phyloP scores from a whole-genome alignment of 2,797 vertebrate genomes.

The Rhinophrynus dorsalis region DNA sequence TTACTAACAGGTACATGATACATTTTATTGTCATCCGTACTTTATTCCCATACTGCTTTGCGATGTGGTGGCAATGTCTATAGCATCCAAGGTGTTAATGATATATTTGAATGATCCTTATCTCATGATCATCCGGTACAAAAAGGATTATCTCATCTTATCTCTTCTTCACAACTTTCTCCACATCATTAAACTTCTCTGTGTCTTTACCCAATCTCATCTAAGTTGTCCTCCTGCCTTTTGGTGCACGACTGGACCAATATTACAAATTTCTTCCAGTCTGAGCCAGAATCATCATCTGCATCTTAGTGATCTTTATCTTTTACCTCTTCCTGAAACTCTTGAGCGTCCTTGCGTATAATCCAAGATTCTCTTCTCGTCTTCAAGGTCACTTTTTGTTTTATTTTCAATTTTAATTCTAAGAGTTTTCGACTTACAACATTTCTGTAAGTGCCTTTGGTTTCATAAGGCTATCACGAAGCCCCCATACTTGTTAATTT shows the following conservation, averaged over 20 bases:
- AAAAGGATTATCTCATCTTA: conserved; percentile 1
- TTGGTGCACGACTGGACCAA: conserved; percentile 12
- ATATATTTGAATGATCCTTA: background rate
- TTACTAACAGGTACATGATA: too few relatives aligned
- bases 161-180: conserved; percentile 8
- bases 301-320: background rate
- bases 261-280: background rate
- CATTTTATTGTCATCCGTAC: too few relatives aligned
- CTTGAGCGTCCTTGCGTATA: conserved; percentile 22
- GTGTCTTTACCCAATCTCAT: background rate
- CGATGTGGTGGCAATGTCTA: too few relatives aligned
- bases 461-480: too few relatives aligned
- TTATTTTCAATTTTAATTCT: background rate
- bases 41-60: too few relatives aligned
- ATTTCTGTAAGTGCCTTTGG: too few relatives aligned
- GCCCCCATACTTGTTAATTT: too few relatives aligned
- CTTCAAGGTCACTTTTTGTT: background rate
- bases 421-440: background rate
- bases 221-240: background rate
- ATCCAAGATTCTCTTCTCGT: too few relatives aligned
- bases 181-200: background rate
- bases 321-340: background rate
- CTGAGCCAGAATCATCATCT: background rate
- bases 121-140: background rate
- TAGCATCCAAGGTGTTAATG: too few relatives aligned